These are phyloP conservation scores for Petaurus breviceps DNA, from an alignment of 2,113 vertebrate genomes.

Conservation along the genomic window DNA sequence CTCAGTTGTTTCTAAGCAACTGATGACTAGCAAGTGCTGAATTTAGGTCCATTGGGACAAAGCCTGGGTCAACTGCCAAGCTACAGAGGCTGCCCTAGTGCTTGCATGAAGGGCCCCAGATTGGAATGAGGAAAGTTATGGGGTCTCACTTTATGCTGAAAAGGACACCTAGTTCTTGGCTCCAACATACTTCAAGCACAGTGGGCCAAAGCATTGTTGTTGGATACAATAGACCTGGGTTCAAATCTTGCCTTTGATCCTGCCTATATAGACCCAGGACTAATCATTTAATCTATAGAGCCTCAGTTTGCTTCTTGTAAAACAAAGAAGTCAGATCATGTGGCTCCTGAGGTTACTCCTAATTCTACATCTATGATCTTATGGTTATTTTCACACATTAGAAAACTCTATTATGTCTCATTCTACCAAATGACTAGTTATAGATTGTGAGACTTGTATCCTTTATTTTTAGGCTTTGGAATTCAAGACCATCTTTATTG, in stretches of 20 bases:
- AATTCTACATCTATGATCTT: not conserved
- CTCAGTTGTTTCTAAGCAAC: not conserved
- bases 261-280: not conserved
- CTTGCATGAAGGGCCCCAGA: not conserved
- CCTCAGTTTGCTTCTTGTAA: not conserved
- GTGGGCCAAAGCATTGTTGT: not conserved
- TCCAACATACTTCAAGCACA: not conserved
- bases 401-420: not conserved
- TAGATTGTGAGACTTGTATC: not conserved
- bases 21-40: not conserved
- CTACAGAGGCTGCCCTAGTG: not conserved
- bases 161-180: not conserved
- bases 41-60: not conserved
- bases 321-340: not conserved
- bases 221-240: not conserved
- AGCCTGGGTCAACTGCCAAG: not conserved
- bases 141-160: not conserved
- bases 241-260: not conserved
- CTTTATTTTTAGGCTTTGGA: not conserved
- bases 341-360: not conserved
- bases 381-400: not conserved
- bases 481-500: not conserved
- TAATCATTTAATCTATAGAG: not conserved
- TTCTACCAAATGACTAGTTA: not conserved
- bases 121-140: not conserved